Conservation (phyloP, 2,888 invertebrate species). For the Meteorus cinctellus region DNA sequence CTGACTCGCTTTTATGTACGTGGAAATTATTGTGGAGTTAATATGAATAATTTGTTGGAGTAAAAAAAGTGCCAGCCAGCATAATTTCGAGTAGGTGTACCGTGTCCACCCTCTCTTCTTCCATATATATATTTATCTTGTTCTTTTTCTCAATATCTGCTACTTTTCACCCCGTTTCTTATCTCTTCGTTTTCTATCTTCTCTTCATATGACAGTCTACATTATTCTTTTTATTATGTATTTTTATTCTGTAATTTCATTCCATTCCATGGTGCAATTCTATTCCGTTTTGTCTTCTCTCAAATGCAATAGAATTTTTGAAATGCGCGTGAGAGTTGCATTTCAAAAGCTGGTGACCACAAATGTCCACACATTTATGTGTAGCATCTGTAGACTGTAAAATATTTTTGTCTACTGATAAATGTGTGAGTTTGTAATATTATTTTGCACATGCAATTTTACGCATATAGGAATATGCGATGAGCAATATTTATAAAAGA, state of each 20-base stretch:
- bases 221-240: conserved; percentile 22
- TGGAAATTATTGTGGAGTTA: conserved; percentile 57
- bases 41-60: conserved; percentile 65
- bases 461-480: conserved; percentile 8
- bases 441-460: conserved; percentile 28
- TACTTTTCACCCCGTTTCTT: background rate
- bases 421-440: background rate
- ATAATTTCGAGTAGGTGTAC: conserved; percentile 61
- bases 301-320: conserved; percentile 3
- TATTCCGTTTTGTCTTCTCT: background rate
- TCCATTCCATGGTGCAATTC: background rate
- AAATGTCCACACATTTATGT: background rate
- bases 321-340: conserved; percentile 39
- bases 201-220: background rate
- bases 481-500: background rate
- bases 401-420: background rate
- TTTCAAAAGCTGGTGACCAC: conserved; percentile 23
- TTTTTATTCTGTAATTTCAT: conserved; percentile 17
- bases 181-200: conserved; percentile 9
- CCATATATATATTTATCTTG: conserved; percentile 3
- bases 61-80: conserved; percentile 55
- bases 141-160: background rate
- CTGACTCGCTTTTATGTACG: conserved; percentile 52
- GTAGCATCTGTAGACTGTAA: background rate
- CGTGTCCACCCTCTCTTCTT: conserved; percentile 54